A percentile compares a stretch with the other conserved stretches of the same genome.
Conservation (phyloP, 2,797 vertebrate species). For the Gallirallus australis region DNA sequence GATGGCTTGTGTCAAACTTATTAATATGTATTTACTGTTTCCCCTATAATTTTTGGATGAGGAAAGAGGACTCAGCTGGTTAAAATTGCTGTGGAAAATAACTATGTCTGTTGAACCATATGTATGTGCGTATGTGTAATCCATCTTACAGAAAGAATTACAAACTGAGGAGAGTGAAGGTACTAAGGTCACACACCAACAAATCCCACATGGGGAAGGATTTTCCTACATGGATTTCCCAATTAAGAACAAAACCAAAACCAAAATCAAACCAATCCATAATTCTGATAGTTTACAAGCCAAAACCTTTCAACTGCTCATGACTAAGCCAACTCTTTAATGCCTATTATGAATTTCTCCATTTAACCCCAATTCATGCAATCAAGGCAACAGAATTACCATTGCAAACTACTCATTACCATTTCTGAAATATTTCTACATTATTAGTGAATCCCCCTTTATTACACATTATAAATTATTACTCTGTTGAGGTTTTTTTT, state of each 20-base stretch:
- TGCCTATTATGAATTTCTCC: background rate
- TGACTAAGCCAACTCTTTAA: background rate
- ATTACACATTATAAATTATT: background rate
- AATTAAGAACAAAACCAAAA: background rate
- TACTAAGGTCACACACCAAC: constrained; percentile 28
- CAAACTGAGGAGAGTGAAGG: background rate
- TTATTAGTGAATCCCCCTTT: background rate
- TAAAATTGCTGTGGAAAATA: constrained; percentile 25
- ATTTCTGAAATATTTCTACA: background rate
- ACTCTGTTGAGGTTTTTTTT: background rate
- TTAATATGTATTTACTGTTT: background rate
- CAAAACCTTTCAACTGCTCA: background rate
- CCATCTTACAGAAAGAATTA: background rate
- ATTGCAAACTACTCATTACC: background rate
- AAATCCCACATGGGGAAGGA: background rate
- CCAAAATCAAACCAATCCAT: background rate
- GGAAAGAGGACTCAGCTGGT: background rate
- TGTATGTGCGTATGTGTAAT: background rate
- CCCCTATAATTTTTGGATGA: background rate
- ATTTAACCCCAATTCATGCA: background rate
- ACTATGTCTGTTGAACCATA: background rate
- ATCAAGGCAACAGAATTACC: background rate
- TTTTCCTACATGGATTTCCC: background rate
- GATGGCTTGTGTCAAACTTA: background rate
- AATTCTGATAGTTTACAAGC: background rate